These are phyloP conservation scores for Ditula angustiorana DNA, from an alignment of 2,888 invertebrate genomes.

Conservation along the genomic window DNA sequence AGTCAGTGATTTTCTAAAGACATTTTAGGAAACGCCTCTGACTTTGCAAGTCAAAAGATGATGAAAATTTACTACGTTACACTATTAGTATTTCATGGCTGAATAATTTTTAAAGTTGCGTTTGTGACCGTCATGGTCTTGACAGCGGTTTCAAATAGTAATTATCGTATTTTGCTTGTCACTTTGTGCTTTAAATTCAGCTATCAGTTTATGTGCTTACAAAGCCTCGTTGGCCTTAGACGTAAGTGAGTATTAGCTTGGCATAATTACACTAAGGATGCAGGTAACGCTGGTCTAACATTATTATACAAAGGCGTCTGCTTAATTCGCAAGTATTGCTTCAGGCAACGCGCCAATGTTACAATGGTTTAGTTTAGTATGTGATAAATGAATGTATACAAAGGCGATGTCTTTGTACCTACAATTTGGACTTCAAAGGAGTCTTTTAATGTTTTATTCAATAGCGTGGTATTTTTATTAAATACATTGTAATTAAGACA, in stretches of 20 bases:
- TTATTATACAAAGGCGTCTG: background rate
- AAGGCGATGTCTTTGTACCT: background rate
- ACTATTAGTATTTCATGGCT: background rate
- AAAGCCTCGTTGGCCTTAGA: background rate
- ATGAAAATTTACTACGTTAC: background rate
- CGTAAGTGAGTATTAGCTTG: background rate
- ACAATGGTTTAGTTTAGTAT: background rate
- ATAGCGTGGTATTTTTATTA: too few relatives aligned
- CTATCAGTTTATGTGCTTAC: background rate
- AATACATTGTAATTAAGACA: too few relatives aligned
- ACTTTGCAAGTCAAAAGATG: constrained; percentile 15
- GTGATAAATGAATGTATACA: background rate
- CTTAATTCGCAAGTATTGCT: background rate
- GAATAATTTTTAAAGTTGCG: background rate
- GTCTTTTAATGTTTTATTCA: too few relatives aligned
- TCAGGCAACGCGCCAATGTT: background rate
- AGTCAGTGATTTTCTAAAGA: constrained; percentile 30
- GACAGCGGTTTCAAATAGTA: background rate
- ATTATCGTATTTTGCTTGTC: background rate
- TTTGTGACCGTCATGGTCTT: background rate
- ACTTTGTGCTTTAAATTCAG: background rate
- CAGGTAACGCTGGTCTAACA: background rate
- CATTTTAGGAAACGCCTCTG: constrained; percentile 15
- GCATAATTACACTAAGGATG: background rate
- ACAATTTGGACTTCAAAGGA: background rate